A percentile compares a stretch with the other conserved stretches of the same genome.
Conservation (phyloP, 2,797 vertebrate species). For the Hippoglossus hippoglossus region DNA sequence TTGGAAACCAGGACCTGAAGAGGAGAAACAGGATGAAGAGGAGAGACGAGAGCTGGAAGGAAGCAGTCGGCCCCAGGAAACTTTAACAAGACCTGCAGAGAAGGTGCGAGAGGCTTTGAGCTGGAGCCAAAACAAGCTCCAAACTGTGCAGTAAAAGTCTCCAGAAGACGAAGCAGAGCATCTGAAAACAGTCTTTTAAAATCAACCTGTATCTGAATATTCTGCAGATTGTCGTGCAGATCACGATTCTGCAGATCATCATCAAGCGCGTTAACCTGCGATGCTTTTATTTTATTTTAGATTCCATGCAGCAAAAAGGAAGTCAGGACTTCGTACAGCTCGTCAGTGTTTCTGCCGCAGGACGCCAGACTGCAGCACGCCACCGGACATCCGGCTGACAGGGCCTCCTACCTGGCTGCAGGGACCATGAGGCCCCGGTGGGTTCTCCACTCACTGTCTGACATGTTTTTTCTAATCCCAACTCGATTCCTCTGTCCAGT, state of each 20-base stretch:
- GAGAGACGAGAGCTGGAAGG: constrained; percentile 14
- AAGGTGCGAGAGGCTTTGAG: constrained; percentile 48
- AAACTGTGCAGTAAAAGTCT: background rate
- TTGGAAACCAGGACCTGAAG: constrained; percentile 24
- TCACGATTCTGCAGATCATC: background rate
- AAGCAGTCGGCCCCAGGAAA: constrained; percentile 31
- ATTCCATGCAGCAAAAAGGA: constrained; percentile 51
- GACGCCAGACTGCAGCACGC: constrained; percentile 57
- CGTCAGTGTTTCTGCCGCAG: constrained; percentile 68
- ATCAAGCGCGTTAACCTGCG: background rate
- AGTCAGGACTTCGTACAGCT: constrained; percentile 65
- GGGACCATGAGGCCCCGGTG: constrained; percentile 67
- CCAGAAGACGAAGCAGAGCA: too few relatives aligned
- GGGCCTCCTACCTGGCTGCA: constrained; percentile 59
- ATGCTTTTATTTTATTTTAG: constrained; percentile 46
- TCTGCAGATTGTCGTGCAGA: too few relatives aligned
- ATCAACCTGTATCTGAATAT: too few relatives aligned
- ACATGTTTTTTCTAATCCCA: too few relatives aligned
- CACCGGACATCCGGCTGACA: constrained; percentile 47
- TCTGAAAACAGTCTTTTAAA: too few relatives aligned
- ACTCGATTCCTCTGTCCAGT: background rate
- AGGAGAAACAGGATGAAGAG: constrained; percentile 38
- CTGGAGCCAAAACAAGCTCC: background rate
- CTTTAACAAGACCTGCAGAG: constrained; percentile 37
- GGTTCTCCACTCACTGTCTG: background rate